Evolutionary conservation across 2,888 invertebrate species (phyloP), one percentile per base, ranked within the genome.

Genomic region (Drosophila anceps): DNA sequence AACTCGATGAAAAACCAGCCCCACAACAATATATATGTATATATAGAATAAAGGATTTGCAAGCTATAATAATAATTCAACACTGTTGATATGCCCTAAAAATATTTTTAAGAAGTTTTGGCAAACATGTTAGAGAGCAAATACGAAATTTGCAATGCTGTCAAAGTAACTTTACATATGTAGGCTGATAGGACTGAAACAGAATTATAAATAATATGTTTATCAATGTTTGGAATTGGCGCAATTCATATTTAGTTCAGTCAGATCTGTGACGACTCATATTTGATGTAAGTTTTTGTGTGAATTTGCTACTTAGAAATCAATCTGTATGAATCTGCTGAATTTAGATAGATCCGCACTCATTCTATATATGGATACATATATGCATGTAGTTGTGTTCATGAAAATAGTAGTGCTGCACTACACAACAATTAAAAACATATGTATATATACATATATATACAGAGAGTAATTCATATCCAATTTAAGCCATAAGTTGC

Each of bases 71-170:
- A 43, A 72, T 33, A 59, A 62, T 35, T 55, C 27, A 33, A 73
- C 50, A 20, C n/a, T n/a, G 35, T 37, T 68, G 20, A 35, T 50
- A 77, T 61, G 73, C 60, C 57, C 58, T 48, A 15, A n/a, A n/a
- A 33, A 39, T 39, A 59, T 60, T 41, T 33, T 48, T 13, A 39
- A 41, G 31, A 24, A 35, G 20, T 53, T 35, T 37, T 51, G 31
- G 4, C 20, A 35, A 53, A 31, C 20, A 33, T 44, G 24, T 10
- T 20, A 2, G 10, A 20, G 12, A 12, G 2, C 10, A 20, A 43
- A 37, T 24, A 3, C 12, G 10, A 29, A n/a, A 15, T 51, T 53
- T 24, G 7, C 15, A 53, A 35, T 15, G 10, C 4, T 10, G 24
- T 37, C 24, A 24, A 24, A 24, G 4, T 33, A n/a, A n/a, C 8